A percentile compares a stretch with the other conserved stretches of the same genome.
phyloP scores from a whole-genome alignment of 2,113 vertebrate genomes.

The Marmota flaviventris region DNA sequence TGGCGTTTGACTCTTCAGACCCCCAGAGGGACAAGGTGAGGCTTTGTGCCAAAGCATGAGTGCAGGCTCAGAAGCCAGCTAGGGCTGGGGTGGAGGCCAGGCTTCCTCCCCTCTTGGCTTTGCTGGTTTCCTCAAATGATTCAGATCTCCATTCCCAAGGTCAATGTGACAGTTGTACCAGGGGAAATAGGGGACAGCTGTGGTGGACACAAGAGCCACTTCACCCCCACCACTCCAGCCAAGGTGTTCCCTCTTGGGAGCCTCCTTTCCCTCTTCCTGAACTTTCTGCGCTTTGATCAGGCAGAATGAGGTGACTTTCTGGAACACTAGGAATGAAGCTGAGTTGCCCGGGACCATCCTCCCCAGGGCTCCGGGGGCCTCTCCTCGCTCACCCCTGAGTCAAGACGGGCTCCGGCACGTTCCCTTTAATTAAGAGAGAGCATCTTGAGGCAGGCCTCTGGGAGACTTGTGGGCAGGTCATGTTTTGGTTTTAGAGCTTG shows the following conservation, averaged over 20 bases:
- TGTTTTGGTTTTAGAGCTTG: background rate
- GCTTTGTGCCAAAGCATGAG: background rate
- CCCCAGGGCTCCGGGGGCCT: background rate
- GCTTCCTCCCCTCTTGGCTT: background rate
- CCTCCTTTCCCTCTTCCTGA: background rate
- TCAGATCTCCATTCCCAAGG: background rate
- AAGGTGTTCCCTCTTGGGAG: background rate
- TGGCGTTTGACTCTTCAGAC: background rate
- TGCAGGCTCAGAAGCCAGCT: background rate
- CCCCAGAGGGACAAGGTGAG: background rate
- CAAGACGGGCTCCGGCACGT: background rate
- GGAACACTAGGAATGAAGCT: background rate
- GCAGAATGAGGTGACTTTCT: background rate
- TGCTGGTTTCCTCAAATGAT: background rate
- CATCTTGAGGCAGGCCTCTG: background rate
- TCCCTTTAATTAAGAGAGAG: background rate
- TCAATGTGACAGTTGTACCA: background rate
- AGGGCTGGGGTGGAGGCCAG: background rate
- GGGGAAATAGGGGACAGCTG: background rate
- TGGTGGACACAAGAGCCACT: background rate
- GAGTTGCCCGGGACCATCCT: background rate
- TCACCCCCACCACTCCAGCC: fast-evolving
- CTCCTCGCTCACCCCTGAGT: background rate
- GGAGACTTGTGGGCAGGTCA: background rate
- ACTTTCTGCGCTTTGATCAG: background rate